Percentiles rank a stretch among this genome's conserved stretches.
These are phyloP conservation scores for Gymnoscopelus braueri DNA, from an alignment of 2,797 vertebrate genomes.

Conservation along the genomic window DNA sequence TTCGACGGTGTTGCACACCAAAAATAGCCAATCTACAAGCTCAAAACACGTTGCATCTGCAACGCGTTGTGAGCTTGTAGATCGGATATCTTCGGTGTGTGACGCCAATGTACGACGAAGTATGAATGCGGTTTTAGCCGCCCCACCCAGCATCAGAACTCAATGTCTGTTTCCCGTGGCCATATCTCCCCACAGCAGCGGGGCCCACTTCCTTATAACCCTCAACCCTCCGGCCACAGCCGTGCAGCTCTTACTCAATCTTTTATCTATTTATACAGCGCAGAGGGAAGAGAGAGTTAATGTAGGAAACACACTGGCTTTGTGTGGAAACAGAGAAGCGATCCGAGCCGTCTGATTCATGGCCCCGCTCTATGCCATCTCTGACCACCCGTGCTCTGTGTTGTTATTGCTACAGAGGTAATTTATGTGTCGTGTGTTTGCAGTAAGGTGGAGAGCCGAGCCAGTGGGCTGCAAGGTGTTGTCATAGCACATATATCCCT, in stretches of 20 bases:
- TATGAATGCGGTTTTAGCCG: not conserved
- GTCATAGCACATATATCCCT: constrained; percentile 19
- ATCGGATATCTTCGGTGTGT: too few relatives aligned
- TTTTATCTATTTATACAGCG: constrained; percentile 78
- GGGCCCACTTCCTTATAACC: constrained; percentile 63
- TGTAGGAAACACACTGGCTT: constrained; percentile 66
- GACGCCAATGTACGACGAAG: too few relatives aligned
- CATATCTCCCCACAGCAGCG: constrained; percentile 57
- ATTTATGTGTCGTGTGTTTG: constrained; percentile 53
- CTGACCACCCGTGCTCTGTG: constrained; percentile 41
- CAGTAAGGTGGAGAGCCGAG: constrained; percentile 11
- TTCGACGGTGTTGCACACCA: too few relatives aligned
- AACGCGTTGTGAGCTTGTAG: too few relatives aligned
- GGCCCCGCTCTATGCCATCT: constrained; percentile 26
- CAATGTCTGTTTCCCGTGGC: constrained; percentile 46
- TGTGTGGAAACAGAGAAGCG: constrained; percentile 58
- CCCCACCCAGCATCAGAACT: constrained; percentile 27
- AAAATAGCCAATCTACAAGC: too few relatives aligned
- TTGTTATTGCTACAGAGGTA: constrained; percentile 48
- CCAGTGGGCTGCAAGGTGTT: constrained; percentile 20
- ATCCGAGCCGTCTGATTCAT: constrained; percentile 44
- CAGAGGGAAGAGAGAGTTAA: constrained; percentile 79
- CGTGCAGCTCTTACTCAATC: constrained; percentile 82
- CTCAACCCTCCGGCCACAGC: constrained; percentile 67
- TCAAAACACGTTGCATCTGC: too few relatives aligned